Percentiles rank a stretch among this genome's conserved stretches.
phyloP scores from a whole-genome alignment of 53 echinoderm and acorn worm species.

The Patiria pectinifera region DNA sequence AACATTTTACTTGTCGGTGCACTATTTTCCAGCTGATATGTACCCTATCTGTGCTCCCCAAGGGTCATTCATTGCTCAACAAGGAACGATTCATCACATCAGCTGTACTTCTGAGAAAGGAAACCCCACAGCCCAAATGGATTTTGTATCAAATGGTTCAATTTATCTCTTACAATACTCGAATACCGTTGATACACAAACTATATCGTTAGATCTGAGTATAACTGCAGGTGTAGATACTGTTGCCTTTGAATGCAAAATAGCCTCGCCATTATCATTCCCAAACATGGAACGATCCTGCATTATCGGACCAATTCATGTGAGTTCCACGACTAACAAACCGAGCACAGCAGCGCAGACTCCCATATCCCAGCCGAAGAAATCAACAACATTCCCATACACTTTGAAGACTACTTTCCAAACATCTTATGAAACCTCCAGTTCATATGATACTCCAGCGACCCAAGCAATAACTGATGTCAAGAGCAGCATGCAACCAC shows the following conservation, averaged over 20 bases:
- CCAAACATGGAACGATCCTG: slow-evolving; percentile 48
- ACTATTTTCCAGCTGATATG: slow-evolving; percentile 16
- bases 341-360: background rate
- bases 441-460: background rate
- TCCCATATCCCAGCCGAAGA: background rate
- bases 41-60: slow-evolving; percentile 7
- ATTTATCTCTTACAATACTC: slow-evolving; percentile 5
- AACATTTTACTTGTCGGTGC: background rate
- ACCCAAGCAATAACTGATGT: background rate
- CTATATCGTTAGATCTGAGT: background rate
- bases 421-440: background rate
- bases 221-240: background rate
- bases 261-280: slow-evolving; percentile 4
- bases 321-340: background rate
- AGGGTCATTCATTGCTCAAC: background rate
- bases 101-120: slow-evolving; percentile 22
- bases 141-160: background rate
- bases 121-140: slow-evolving; percentile 32
- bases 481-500: background rate
- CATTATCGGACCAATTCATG: slow-evolving; percentile 48
- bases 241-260: slow-evolving; percentile 13
- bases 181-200: background rate
- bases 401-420: background rate
- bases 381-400: background rate
- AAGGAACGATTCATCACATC: background rate